phyloP scores from a whole-genome alignment of 2,113 vertebrate species.

The Cryptomyrus ogoouensis region DNA sequence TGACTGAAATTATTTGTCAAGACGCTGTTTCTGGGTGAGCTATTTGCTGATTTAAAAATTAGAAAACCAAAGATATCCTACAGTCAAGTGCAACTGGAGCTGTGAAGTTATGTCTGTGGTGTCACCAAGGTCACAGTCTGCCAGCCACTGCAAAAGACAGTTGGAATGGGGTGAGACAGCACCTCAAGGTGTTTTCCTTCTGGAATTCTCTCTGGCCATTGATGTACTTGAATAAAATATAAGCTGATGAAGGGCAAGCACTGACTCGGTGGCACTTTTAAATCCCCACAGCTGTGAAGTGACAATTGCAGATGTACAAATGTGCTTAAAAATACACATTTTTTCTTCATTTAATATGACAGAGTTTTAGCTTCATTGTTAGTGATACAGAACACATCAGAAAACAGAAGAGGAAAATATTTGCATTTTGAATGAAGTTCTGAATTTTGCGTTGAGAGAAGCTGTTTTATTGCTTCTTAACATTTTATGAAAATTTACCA shows the following conservation, averaged over 20 bases:
- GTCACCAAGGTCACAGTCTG: background rate
- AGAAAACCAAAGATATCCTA: background rate
- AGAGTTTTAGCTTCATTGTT: background rate
- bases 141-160: background rate
- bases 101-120: background rate
- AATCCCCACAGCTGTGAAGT: background rate
- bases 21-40: background rate
- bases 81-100: background rate
- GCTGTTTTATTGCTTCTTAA: background rate
- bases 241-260: background rate
- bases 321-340: background rate
- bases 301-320: background rate
- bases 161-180: background rate
- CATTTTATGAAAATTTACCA: background rate
- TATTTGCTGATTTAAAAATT: background rate
- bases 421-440: background rate
- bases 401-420: background rate
- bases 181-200: background rate
- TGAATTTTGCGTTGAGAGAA: background rate
- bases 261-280: background rate
- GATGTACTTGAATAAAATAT: background rate
- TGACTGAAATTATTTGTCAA: background rate
- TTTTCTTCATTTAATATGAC: background rate
- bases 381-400: background rate
- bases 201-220: background rate